phyloP scores from a whole-genome alignment of 2,888 invertebrate species.

The Rhamnusium bicolor region DNA sequence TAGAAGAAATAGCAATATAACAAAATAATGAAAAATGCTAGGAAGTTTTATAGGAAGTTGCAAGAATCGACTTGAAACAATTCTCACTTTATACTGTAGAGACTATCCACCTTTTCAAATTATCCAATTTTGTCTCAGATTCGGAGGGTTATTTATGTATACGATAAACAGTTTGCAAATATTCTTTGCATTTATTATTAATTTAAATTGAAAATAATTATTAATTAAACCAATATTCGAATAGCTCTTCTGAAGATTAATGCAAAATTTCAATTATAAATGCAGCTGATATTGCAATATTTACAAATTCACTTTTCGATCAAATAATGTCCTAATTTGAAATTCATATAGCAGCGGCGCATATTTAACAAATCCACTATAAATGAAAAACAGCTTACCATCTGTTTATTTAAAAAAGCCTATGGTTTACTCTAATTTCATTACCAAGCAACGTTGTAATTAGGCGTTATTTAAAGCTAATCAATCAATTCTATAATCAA shows the following conservation, averaged over 20 bases:
- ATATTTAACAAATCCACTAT: constrained; percentile 18
- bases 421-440: constrained; percentile 52
- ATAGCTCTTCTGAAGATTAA: not conserved
- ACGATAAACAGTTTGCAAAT: too few species aligned
- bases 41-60: too few species aligned
- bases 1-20: too few species aligned
- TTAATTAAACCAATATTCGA: too few species aligned
- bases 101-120: too few species aligned
- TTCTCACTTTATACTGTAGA: too few species aligned
- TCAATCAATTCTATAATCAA: constrained; percentile 62
- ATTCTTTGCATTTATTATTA: too few species aligned
- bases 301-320: not conserved
- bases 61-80: too few species aligned
- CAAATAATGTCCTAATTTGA: not conserved
- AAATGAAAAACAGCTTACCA: constrained; percentile 37
- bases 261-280: not conserved
- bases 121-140: too few species aligned
- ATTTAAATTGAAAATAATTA: too few species aligned
- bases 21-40: too few species aligned
- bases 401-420: constrained; percentile 43
- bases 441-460: constrained; percentile 55
- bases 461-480: constrained; percentile 59
- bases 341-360: constrained; percentile 14
- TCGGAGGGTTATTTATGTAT: too few species aligned
- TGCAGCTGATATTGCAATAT: not conserved